These are phyloP conservation scores for Psophia crepitans DNA, from an alignment of 2,113 vertebrate genomes.

Conservation along the genomic window DNA sequence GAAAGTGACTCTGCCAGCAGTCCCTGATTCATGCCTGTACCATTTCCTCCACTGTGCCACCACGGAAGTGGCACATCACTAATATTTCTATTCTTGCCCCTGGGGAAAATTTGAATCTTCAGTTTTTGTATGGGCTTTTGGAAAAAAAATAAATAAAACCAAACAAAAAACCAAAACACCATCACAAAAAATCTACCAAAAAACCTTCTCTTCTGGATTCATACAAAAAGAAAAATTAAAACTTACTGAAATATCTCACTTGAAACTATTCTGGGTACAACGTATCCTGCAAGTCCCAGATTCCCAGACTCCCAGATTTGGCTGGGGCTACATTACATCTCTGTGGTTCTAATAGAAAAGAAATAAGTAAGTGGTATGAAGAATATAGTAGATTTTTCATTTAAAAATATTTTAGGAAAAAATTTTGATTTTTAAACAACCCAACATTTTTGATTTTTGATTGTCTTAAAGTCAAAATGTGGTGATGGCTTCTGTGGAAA, in stretches of 20 bases:
- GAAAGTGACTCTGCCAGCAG: conserved; percentile 41
- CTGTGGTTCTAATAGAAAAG: neutral
- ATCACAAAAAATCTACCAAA: neutral
- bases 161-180: neutral
- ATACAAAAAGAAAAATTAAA: neutral
- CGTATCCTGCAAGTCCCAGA: neutral
- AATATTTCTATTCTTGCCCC: conserved; percentile 27
- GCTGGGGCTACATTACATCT: neutral
- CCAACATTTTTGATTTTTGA: neutral
- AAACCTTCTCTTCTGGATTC: neutral
- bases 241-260: neutral
- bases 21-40: conserved; percentile 51
- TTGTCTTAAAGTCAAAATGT: neutral
- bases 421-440: neutral
- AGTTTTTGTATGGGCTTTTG: neutral
- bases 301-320: neutral
- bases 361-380: neutral
- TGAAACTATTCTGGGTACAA: neutral
- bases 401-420: neutral
- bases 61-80: conserved; percentile 43
- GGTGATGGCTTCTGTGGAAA: neutral
- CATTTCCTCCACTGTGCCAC: conserved; percentile 14
- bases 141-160: neutral
- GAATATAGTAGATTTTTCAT: neutral
- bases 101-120: neutral